Conservation (phyloP, 2,888 invertebrate species). For the Ennomos erosarius region DNA sequence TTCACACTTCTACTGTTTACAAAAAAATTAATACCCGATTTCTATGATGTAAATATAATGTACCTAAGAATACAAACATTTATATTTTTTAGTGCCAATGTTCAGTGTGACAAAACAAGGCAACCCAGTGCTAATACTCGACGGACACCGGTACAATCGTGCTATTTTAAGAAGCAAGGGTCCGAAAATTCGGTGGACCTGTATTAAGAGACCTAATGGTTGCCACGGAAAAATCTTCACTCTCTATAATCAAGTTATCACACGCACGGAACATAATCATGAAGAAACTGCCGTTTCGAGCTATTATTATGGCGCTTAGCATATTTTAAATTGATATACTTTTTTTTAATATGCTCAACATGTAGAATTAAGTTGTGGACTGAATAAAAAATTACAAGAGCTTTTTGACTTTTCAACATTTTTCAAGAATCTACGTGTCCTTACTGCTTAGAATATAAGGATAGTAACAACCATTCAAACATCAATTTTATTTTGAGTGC, state of each 20-base stretch:
- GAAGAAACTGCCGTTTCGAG: not conserved
- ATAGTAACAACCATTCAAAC: not conserved
- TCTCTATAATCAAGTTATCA: conserved; percentile 35
- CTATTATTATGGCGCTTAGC: too few relatives aligned
- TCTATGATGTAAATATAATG: too few relatives aligned
- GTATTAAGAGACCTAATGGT: conserved; percentile 42
- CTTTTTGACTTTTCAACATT: too few relatives aligned
- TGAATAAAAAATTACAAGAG: too few relatives aligned
- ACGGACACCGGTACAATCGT: conserved; percentile 37
- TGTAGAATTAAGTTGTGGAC: too few relatives aligned
- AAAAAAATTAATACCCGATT: too few relatives aligned
- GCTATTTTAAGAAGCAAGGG: conserved; percentile 11
- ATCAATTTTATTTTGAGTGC: conserved; percentile 34
- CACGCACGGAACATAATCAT: conserved; percentile 41
- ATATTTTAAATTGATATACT: too few relatives aligned
- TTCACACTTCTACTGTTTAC: too few relatives aligned
- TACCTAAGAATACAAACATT: too few relatives aligned
- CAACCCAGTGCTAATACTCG: conserved; percentile 34
- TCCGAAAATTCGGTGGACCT: conserved; percentile 42
- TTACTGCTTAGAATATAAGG: too few relatives aligned
- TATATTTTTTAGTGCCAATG: conserved; percentile 17
- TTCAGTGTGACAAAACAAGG: conserved; percentile 36
- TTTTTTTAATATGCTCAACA: too few relatives aligned
- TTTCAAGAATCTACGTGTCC: too few relatives aligned
- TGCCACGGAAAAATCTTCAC: conserved; percentile 43